phyloP scores from a whole-genome alignment of 2,113 vertebrate genomes.

The Tachycineta bicolor region DNA sequence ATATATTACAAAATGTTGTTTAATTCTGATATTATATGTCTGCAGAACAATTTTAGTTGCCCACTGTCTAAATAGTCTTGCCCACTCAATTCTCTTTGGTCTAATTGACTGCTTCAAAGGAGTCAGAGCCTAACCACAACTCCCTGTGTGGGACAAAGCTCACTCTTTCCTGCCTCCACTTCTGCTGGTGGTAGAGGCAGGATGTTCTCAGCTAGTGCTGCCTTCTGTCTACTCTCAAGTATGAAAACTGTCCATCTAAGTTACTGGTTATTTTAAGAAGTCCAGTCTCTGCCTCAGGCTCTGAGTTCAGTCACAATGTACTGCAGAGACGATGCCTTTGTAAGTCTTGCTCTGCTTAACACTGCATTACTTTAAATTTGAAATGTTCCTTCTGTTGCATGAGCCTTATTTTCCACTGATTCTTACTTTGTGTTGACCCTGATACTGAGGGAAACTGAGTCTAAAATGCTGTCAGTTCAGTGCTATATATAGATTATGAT shows the following conservation, averaged over 20 bases:
- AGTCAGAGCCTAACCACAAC: slow-evolving; percentile 6
- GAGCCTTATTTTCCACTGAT: neutral
- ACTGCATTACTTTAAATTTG: neutral
- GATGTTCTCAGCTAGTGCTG: neutral
- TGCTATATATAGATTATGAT: neutral
- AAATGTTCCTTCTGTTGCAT: neutral
- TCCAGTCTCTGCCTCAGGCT: neutral
- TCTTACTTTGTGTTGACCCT: neutral
- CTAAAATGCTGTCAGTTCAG: neutral
- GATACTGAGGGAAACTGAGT: neutral
- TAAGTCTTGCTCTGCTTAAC: neutral
- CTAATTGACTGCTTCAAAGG: neutral
- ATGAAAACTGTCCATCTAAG: neutral
- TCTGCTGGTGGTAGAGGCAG: neutral
- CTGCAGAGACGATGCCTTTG: neutral
- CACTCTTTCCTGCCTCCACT: neutral
- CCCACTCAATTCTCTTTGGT: neutral
- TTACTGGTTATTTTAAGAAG: neutral
- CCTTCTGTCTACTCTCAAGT: neutral
- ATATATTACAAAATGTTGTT: neutral
- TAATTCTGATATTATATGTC: neutral
- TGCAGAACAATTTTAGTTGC: neutral
- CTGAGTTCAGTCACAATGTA: neutral
- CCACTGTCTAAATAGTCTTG: neutral
- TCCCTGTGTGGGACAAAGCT: neutral